A percentile compares a stretch with the other conserved stretches of the same genome.
phyloP scores from a whole-genome alignment of 2,888 invertebrate species.

The Ellobium chinense region DNA sequence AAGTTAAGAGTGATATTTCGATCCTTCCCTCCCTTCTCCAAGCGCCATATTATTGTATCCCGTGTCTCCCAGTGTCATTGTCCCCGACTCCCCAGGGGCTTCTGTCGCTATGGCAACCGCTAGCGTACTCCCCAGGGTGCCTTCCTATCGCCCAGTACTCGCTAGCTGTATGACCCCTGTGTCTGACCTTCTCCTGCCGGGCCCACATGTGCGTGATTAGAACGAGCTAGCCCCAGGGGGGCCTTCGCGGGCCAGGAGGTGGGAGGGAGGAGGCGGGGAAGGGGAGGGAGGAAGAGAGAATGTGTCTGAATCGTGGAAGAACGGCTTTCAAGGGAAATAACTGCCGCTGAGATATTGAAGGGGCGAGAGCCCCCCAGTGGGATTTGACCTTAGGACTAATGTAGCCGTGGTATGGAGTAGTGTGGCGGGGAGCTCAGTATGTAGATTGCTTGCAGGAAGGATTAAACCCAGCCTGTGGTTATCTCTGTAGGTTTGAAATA shows the following conservation, averaged over 20 bases:
- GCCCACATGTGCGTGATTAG: slow-evolving; percentile 32
- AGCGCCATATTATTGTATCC: slow-evolving; percentile 20
- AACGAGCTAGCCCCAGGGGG: slow-evolving; percentile 32
- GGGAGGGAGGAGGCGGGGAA: slow-evolving; percentile 21
- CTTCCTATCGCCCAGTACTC: slow-evolving; percentile 32
- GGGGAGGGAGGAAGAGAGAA: slow-evolving; percentile 14
- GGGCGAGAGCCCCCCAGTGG: slow-evolving; percentile 43
- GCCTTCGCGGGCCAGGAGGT: slow-evolving; percentile 8
- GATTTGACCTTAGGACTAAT: slow-evolving; percentile 42
- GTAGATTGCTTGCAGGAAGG: not conserved
- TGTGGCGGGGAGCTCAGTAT: slow-evolving; percentile 3
- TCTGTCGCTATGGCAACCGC: slow-evolving; percentile 52
- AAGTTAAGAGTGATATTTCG: not conserved
- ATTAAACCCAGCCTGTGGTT: not conserved
- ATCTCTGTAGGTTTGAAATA: not conserved
- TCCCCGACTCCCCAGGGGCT: slow-evolving; percentile 52
- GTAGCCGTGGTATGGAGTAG: not conserved
- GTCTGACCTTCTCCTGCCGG: slow-evolving; percentile 27
- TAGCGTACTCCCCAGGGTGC: slow-evolving; percentile 36
- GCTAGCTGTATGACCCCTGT: slow-evolving; percentile 20
- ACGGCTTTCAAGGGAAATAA: slow-evolving; percentile 2
- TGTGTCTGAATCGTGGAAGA: not conserved
- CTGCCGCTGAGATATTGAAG: slow-evolving; percentile 22
- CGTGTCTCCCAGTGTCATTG: slow-evolving; percentile 52
- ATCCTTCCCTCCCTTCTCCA: not conserved